Evolutionary conservation across 2,888 invertebrate genomes (phyloP).

Genomic region (Leucophenga montana): DNA sequence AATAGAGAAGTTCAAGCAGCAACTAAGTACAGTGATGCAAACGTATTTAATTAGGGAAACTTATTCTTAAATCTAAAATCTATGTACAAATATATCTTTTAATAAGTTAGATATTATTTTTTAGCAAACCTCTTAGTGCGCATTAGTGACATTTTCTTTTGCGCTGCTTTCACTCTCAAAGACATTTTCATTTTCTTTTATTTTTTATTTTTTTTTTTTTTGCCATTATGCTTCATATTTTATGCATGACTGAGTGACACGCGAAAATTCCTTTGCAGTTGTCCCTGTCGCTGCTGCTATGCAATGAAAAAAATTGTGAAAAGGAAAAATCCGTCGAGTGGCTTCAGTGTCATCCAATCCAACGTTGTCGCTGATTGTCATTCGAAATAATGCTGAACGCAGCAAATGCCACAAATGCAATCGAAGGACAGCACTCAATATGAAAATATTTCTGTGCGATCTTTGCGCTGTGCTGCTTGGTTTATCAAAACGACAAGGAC

Average conservation of each 20-base stretch:
- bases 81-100: too few species aligned
- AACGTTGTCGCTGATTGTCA: constrained; percentile 8
- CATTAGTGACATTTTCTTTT: too few species aligned
- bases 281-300: background rate
- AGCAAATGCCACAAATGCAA: background rate
- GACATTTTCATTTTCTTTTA: background rate
- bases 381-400: background rate
- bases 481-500: constrained; percentile 4
- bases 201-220: background rate
- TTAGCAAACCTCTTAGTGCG: too few species aligned
- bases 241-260: background rate
- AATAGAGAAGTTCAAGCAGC: too few species aligned
- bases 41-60: too few species aligned
- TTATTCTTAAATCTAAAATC: too few species aligned
- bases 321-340: constrained; percentile 11
- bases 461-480: background rate
- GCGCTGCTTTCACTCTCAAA: too few species aligned
- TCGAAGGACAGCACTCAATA: constrained; percentile 13
- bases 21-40: too few species aligned
- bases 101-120: too few species aligned
- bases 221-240: background rate
- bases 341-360: background rate
- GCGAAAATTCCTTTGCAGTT: background rate
- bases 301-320: constrained; percentile 14
- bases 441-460: constrained; percentile 8